Evolutionary conservation across 1,140 invertebrate species (phyloP).

Genomic region (Gyrodactylus salaris): DNA sequence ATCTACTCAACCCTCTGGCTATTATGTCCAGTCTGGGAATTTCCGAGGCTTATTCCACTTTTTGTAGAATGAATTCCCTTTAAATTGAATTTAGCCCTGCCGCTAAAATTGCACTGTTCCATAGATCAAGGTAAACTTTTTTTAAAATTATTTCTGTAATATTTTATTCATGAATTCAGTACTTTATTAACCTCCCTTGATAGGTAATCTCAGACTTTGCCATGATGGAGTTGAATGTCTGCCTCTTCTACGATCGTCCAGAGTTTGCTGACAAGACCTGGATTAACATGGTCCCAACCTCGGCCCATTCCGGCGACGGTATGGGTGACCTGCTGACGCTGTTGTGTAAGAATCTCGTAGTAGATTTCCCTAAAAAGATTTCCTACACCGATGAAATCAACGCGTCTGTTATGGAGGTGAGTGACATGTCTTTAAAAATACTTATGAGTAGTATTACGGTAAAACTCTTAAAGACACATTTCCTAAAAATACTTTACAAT

Average conservation of each 20-base stretch:
- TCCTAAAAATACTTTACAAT: too few species aligned
- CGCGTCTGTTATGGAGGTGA: conserved; percentile 64
- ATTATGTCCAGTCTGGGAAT: too few species aligned
- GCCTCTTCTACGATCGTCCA: conserved; percentile 43
- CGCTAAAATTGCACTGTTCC: too few species aligned
- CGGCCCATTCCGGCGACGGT: conserved; percentile 72
- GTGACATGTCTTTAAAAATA: conserved; percentile 6
- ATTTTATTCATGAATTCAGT: too few species aligned
- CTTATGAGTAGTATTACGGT: not conserved
- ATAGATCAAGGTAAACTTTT: too few species aligned
- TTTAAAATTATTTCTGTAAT: too few species aligned
- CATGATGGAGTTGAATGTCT: conserved; percentile 49
- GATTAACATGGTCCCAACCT: conserved; percentile 78
- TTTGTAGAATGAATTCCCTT: too few species aligned
- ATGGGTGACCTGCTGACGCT: conserved; percentile 84
- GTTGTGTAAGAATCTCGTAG: conserved; percentile 63
- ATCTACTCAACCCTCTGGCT: too few species aligned
- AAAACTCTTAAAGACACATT: not conserved
- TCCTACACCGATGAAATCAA: conserved; percentile 69
- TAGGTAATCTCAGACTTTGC: not conserved
- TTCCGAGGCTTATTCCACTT: too few species aligned
- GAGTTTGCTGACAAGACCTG: conserved; percentile 69
- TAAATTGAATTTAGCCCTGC: too few species aligned
- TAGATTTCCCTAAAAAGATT: conserved; percentile 48
- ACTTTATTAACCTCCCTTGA: too few species aligned